phyloP scores from a whole-genome alignment of 1,140 invertebrate genomes.

The Conus ventricosus region DNA sequence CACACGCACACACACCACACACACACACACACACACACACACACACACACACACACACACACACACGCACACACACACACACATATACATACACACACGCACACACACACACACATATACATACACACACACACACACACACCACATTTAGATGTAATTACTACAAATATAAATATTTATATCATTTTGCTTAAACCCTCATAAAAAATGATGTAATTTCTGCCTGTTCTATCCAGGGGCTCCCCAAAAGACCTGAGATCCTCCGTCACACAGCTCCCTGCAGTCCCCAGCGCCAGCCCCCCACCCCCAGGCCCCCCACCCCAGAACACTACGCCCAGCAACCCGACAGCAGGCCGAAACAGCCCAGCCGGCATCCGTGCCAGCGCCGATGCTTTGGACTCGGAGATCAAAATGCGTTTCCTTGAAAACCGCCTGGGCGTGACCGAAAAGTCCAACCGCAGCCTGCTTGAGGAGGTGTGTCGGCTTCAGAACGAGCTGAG shows the following conservation, averaged over 20 bases:
- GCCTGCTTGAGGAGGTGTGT: slow-evolving; percentile 72
- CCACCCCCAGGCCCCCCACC: slow-evolving; percentile 35
- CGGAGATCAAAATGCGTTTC: slow-evolving; percentile 63
- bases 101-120: no score
- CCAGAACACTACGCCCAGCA: slow-evolving; percentile 48
- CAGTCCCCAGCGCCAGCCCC: slow-evolving; percentile 56
- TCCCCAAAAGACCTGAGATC: slow-evolving; percentile 55
- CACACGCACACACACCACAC: no score
- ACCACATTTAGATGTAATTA: no score
- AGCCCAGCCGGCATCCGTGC: slow-evolving; percentile 33
- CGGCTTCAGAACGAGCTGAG: slow-evolving; percentile 72
- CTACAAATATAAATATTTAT: no score
- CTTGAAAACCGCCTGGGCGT: slow-evolving; percentile 69
- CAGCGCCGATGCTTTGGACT: slow-evolving; percentile 47
- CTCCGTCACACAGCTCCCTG: slow-evolving; percentile 50
- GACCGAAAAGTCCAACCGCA: slow-evolving; percentile 73
- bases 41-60: no score
- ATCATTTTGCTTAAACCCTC: no score
- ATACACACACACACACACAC: no score
- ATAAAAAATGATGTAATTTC: background rate
- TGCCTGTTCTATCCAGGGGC: slow-evolving; percentile 47
- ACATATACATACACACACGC: no score
- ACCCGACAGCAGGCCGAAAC: slow-evolving; percentile 23
- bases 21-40: no score
- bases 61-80: no score